Conservation (phyloP, 2,888 invertebrate genomes). For the Acanthosepion lycidas region DNA sequence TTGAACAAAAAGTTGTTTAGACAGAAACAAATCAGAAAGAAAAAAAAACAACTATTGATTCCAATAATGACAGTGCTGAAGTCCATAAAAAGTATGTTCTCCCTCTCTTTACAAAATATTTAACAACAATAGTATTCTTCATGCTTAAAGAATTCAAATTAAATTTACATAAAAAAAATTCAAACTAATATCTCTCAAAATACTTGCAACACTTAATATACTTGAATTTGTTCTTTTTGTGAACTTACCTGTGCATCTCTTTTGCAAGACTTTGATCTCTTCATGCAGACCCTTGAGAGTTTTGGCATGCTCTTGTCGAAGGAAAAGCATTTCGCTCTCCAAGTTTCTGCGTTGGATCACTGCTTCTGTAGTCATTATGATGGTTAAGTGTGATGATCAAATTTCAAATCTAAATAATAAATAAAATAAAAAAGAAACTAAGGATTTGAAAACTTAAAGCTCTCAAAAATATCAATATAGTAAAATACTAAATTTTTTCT, state of each 20-base stretch:
- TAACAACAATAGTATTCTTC: too few relatives aligned
- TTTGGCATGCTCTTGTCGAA: constrained; percentile 73
- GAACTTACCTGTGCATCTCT: constrained; percentile 70
- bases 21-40: too few relatives aligned
- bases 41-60: too few relatives aligned
- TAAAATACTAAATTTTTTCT: background rate
- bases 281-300: constrained; percentile 72
- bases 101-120: too few relatives aligned
- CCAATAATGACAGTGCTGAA: too few relatives aligned
- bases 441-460: background rate
- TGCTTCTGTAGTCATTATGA: constrained; percentile 64
- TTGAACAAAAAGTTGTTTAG: too few relatives aligned
- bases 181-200: too few relatives aligned
- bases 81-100: too few relatives aligned
- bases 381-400: background rate
- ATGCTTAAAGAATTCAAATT: too few relatives aligned
- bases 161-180: too few relatives aligned
- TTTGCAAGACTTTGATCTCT: constrained; percentile 71
- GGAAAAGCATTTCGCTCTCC: constrained; percentile 71
- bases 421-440: background rate
- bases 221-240: background rate
- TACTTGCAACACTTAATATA: too few relatives aligned
- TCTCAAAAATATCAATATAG: background rate
- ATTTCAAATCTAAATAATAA: background rate
- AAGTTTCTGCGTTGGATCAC: constrained; percentile 67